Evolutionary conservation across 2,113 vertebrate genomes (phyloP), one percentile per base, ranked within the genome.

Genomic region (Oreocharis arfaki): DNA sequence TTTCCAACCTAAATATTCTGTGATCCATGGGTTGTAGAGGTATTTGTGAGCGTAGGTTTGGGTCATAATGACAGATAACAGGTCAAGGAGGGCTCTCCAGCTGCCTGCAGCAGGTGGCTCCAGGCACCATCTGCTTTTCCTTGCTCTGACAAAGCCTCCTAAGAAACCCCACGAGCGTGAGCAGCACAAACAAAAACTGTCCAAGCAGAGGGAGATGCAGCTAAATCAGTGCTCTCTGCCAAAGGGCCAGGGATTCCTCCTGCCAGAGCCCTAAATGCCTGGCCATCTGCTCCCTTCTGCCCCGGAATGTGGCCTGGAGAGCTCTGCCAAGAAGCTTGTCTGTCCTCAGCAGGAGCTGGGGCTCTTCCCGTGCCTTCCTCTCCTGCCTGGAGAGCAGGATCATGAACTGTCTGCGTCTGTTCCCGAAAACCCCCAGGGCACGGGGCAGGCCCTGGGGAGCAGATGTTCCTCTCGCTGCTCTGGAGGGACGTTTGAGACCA

Each of bases 251-350:
- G 46, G n/a, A 87, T 37, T 59, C 13, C 69, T 95, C 64, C 47
- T 91, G 89, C 76, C 89, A 95, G 80, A 61, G 37, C 80, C 89
- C 77, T 91, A 79, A 94, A 82, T 1, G 7, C 69, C 73, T 0
- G 0, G 5, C 89, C 89, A 84, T 90, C 95, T 97, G 96, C 68
- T 89, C 44, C 74, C 56, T 53, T 49, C 60, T 84, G 55, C 78
- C 91, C 63, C 2, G 3, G 37, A 77, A 60, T 0, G 0, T 11
- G 42, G 55, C 68, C 74, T 71, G 63, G 18, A 67, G 39, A 74
- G 46, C 21, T 60, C 53, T 9, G 65, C 94, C 85, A 94, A 79
- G 84, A 13, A 19, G 3, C 13, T 57, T 61, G 16, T 65, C 75
- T 96, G 85, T n/a, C 24, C 92, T 44, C 53, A 3, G 75, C 61